A percentile compares a stretch with the other conserved stretches of the same genome.
Conservation (phyloP, 1,140 invertebrate genomes). For the Atta texana region DNA sequence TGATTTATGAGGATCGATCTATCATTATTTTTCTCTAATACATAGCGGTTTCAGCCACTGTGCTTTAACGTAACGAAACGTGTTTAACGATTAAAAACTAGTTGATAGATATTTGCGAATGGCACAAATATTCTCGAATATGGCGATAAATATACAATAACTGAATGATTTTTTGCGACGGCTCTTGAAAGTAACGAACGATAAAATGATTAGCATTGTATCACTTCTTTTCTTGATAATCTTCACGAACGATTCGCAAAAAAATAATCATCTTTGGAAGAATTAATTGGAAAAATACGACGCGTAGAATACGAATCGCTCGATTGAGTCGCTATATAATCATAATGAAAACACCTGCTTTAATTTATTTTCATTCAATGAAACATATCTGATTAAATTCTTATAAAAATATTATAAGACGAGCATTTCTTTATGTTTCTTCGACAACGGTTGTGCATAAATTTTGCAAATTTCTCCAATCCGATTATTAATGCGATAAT, state of each 20-base stretch:
- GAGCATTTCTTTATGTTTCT: not conserved
- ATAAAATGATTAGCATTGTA: not conserved
- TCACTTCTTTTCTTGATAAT: not conserved
- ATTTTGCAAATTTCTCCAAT: not conserved
- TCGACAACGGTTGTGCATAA: not conserved
- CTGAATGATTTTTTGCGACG: not conserved
- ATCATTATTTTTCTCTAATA: not conserved
- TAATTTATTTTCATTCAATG: conserved; percentile 26
- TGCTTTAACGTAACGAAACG: conserved; percentile 1
- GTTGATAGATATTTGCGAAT: conserved; percentile 54
- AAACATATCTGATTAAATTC: conserved; percentile 34
- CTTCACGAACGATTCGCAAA: not conserved
- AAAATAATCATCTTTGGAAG: conserved; percentile 2
- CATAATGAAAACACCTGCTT: conserved; percentile 9
- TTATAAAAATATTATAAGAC: conserved; percentile 6
- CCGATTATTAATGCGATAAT: not conserved
- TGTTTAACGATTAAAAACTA: conserved; percentile 48
- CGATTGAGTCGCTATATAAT: not conserved
- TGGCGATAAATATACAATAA: conserved; percentile 7
- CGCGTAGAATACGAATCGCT: not conserved
- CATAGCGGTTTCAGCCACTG: not conserved
- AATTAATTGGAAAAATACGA: not conserved
- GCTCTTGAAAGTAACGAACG: conserved; percentile 30
- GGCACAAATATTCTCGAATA: not conserved
- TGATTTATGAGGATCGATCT: conserved; percentile 65